These are phyloP conservation scores for Platorchestia sp. DNA, from an alignment of 1,140 invertebrate genomes.

Conservation along the genomic window DNA sequence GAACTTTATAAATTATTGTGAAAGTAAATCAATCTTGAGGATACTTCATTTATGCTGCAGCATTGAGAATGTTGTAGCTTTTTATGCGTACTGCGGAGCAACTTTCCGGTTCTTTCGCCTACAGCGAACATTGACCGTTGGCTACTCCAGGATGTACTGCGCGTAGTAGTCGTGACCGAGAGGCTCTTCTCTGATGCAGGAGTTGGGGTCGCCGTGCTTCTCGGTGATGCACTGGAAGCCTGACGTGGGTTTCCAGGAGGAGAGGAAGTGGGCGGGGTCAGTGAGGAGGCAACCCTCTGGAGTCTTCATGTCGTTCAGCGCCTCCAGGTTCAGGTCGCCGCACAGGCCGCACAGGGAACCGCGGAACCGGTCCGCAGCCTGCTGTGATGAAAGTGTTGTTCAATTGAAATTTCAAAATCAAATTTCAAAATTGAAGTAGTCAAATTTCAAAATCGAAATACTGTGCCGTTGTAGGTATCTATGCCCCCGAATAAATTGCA, in stretches of 20 bases:
- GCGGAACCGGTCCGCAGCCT: slow-evolving; percentile 17
- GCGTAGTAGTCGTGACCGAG: slow-evolving; percentile 20
- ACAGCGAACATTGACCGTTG: neutral
- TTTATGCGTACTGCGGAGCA: too few relatives aligned
- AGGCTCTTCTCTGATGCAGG: slow-evolving; percentile 22
- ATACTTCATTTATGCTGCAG: too few relatives aligned
- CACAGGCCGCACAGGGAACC: slow-evolving; percentile 27
- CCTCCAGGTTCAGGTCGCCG: slow-evolving; percentile 27
- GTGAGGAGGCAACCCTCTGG: slow-evolving; percentile 37
- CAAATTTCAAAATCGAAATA: too few relatives aligned
- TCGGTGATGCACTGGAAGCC: slow-evolving; percentile 19
- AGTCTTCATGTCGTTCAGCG: slow-evolving; percentile 29
- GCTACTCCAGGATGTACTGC: neutral
- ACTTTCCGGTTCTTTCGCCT: neutral
- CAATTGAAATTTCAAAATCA: too few relatives aligned
- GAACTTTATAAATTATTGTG: too few relatives aligned
- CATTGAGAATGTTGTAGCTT: too few relatives aligned
- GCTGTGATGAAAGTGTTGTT: neutral
- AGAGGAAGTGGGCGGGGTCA: neutral
- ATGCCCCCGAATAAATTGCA: too few relatives aligned
- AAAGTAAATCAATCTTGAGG: too few relatives aligned
- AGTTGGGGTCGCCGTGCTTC: neutral
- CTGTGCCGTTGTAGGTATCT: too few relatives aligned
- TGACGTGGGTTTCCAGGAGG: neutral
- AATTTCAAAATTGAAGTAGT: too few relatives aligned